Evolutionary conservation across 64 coral and sea anemone genomes (phyloP), one percentile per base, ranked within the genome.

Genomic region (Stichodactyla helianthus): DNA sequence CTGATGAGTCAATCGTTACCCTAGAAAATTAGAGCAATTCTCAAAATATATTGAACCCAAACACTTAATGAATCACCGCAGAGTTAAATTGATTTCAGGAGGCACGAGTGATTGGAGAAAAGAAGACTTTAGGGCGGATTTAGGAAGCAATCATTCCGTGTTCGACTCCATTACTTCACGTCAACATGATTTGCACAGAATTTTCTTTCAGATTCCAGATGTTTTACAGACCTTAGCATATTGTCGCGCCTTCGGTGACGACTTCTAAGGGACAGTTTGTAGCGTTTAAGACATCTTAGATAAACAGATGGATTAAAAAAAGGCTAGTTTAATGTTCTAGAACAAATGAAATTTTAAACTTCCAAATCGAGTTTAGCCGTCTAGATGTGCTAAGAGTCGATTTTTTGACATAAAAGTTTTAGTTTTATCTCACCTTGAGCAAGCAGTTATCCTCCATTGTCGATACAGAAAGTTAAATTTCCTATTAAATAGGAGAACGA

Each of bases 1-100:
- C 78, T 14, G 19, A 81, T 81, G 78, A 81, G 52, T 17, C 50
- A 81, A 81, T 51, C 35, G 78, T 81, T 81, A 74, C 68, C 68
- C 68, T 74, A 74, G 68, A 31, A 74, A 74, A 74, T 74, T 74
- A 74, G 25, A 74, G 23, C 11, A 10, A 74, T 74, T 74, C 10
- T 74, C 27, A 25, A 74, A 74, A 74, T 74, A 74, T 74, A 35
- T 74, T 74, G 68, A 74, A 31, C 25, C 68, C 4, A 74, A 74
- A 74, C 25, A 74, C 23, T 74, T 9, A 31, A 13, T 74, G 25
- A 31, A 31, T 74, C 68, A 31, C 25, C 68, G 23, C 23, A 23
- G 7, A 74, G 68, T 74, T 74, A 2, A 74, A 27, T 74, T 74
- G 68, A 74, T 74, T 74, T 74, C 6, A 74, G 68, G 68, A 74